Percentiles rank a stretch among this genome's conserved stretches.
Evolutionary conservation across 2,113 vertebrate genomes (phyloP).

Genomic region (Chaetura pelagica): DNA sequence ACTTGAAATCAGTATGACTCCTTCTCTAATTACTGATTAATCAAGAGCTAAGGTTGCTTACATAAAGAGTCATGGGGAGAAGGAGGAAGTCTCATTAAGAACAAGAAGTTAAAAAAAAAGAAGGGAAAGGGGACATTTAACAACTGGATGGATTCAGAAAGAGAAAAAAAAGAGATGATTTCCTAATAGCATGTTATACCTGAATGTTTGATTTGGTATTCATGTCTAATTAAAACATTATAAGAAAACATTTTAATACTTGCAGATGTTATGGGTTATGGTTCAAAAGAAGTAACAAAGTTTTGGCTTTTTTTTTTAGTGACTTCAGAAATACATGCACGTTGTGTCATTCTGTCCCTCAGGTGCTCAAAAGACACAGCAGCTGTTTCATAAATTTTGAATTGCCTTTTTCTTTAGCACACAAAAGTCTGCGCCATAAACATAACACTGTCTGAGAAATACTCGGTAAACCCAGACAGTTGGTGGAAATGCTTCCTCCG

Average conservation of each 20-base stretch:
- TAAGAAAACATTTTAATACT: neutral
- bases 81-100: conserved; percentile 75
- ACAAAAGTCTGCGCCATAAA: conserved; percentile 41
- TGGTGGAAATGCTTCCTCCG: conserved; percentile 27
- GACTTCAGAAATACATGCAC: conserved; percentile 28
- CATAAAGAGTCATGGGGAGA: conserved; percentile 68
- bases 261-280: neutral
- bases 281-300: conserved; percentile 34
- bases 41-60: conserved; percentile 70
- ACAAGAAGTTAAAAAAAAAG: conserved; percentile 55
- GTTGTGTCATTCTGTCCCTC: conserved; percentile 42
- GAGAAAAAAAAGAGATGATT: neutral
- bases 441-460: conserved; percentile 50
- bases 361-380: conserved; percentile 42
- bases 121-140: conserved; percentile 11
- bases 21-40: conserved; percentile 75
- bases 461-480: conserved; percentile 46
- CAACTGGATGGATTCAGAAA: neutral
- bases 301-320: neutral
- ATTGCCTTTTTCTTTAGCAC: conserved; percentile 52
- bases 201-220: neutral
- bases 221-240: conserved; percentile 39
- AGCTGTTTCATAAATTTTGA: conserved; percentile 59
- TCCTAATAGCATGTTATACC: neutral
- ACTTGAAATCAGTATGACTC: conserved; percentile 63